Conservation (phyloP, 2,797 vertebrate species). For the Lemur catta region DNA sequence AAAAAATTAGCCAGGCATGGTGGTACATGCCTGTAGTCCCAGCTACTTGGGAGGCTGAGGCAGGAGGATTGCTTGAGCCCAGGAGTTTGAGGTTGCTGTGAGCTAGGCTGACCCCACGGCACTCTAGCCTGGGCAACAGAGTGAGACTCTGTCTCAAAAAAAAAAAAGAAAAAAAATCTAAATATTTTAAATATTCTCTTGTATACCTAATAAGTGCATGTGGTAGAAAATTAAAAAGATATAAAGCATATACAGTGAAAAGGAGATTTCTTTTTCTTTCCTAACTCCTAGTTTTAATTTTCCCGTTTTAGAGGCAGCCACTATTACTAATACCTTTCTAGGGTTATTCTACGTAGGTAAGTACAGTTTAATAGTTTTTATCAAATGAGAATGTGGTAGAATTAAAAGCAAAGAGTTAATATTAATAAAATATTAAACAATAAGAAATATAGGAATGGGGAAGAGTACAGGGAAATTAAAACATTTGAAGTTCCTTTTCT, state of each 20-base stretch:
- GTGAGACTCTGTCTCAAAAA: too few relatives aligned
- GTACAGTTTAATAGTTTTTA: conserved; percentile 3
- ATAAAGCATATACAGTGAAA: neutral
- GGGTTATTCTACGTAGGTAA: neutral
- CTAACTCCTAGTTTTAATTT: neutral
- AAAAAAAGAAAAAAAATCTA: neutral
- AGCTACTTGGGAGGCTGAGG: too few relatives aligned
- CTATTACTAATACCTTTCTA: neutral
- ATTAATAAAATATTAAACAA: conserved; percentile 3
- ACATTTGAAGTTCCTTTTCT: neutral
- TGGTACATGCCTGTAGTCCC: too few relatives aligned
- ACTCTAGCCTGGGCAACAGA: too few relatives aligned
- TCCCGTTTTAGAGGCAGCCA: neutral
- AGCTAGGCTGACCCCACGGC: too few relatives aligned
- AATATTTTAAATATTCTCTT: neutral
- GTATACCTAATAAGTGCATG: neutral
- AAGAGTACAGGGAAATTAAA: neutral
- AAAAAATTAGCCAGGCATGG: too few relatives aligned
- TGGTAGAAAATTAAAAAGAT: neutral
- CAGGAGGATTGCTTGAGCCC: too few relatives aligned
- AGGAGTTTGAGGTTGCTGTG: too few relatives aligned
- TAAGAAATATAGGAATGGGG: neutral
- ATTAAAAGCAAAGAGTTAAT: neutral
- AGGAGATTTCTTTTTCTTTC: neutral
- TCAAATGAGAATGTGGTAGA: neutral